Conservation (phyloP, 2,797 vertebrate genomes). For the Psittacula derbiana region DNA sequence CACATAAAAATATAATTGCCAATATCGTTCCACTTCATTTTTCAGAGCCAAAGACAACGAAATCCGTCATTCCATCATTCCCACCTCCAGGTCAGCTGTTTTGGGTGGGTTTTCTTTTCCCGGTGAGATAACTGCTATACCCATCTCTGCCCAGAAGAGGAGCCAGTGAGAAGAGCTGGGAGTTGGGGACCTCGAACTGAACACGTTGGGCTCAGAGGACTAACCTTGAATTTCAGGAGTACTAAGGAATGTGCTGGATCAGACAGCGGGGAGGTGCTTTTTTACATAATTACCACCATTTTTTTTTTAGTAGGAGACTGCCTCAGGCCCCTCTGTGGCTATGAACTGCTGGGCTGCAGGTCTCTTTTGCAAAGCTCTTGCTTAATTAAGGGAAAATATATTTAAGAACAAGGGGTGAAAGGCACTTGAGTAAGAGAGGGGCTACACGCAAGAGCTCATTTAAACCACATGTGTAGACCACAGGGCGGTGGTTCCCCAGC, state of each 20-base stretch:
- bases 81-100: slow-evolving; percentile 45
- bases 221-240: background rate
- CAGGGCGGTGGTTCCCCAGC: background rate
- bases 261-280: background rate
- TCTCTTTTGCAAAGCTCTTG: background rate
- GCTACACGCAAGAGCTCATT: background rate
- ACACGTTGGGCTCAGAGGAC: background rate
- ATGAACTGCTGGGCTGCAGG: background rate
- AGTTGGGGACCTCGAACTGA: background rate
- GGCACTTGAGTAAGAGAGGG: background rate
- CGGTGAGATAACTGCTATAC: background rate
- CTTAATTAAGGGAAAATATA: background rate
- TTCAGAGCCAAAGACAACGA: slow-evolving; percentile 32
- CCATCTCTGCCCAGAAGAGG: slow-evolving; percentile 10
- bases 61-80: slow-evolving; percentile 39
- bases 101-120: background rate
- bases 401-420: background rate
- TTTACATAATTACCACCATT: background rate
- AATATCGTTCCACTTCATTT: slow-evolving; percentile 12
- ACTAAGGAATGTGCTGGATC: slow-evolving; percentile 19
- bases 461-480: background rate
- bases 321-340: background rate
- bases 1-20: slow-evolving; percentile 50
- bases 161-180: background rate
- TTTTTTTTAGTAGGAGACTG: background rate